These are phyloP conservation scores for Bombycilla garrulus DNA, from an alignment of 2,113 vertebrate genomes.

Conservation along the genomic window DNA sequence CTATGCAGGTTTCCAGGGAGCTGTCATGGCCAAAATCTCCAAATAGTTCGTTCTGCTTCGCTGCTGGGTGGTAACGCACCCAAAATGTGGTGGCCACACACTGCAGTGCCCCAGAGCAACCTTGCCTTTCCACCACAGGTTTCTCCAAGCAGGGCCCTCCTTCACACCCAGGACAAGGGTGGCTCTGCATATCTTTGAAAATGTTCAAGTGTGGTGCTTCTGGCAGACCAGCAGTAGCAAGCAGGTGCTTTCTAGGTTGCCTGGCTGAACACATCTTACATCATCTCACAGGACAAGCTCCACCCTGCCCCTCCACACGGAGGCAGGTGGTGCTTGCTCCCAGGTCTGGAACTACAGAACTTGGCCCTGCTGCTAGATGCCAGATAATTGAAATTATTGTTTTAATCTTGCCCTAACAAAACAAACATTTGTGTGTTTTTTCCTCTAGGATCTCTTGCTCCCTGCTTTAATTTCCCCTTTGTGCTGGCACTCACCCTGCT, in stretches of 20 bases:
- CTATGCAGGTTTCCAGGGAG: not conserved
- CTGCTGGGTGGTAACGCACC: not conserved
- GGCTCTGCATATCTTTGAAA: not conserved
- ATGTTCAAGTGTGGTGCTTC: not conserved
- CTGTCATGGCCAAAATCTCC: not conserved
- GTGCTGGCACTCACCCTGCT: slow-evolving; percentile 9
- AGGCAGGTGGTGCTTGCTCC: not conserved
- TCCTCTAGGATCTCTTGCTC: not conserved
- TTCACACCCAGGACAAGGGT: not conserved
- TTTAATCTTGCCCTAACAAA: not conserved
- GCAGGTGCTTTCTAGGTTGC: not conserved
- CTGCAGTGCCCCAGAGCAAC: not conserved
- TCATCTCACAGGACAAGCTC: not conserved
- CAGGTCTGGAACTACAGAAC: not conserved
- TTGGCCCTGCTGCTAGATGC: not conserved
- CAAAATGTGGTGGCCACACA: not conserved
- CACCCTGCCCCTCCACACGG: not conserved
- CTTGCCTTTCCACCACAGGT: not conserved
- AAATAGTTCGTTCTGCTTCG: not conserved
- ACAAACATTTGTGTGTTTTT: not conserved
- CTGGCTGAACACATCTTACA: not conserved
- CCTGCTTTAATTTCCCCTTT: slow-evolving; percentile 28
- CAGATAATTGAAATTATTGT: not conserved
- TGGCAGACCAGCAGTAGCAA: not conserved
- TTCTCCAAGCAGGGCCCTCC: not conserved